Conservation (phyloP, 2,113 vertebrate species). For the Atlantisia rogersi region DNA sequence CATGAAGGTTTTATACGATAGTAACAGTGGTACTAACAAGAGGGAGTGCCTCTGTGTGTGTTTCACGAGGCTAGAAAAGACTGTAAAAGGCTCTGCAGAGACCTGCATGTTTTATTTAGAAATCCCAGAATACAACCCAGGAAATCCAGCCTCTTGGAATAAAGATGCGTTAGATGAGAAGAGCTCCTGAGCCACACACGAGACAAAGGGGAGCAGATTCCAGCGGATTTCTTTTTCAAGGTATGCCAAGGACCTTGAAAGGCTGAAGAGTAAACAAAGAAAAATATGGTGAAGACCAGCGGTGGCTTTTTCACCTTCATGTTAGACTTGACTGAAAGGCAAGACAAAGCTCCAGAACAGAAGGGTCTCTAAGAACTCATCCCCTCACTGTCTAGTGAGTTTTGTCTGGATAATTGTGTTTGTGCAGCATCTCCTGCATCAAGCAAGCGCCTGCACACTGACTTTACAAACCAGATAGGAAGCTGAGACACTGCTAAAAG, state of each 20-base stretch:
- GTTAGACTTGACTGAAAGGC: background rate
- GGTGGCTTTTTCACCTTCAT: background rate
- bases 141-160: constrained; percentile 3
- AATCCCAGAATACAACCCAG: background rate
- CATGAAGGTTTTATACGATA: background rate
- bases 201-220: background rate
- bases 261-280: background rate
- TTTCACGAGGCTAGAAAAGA: background rate
- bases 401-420: background rate
- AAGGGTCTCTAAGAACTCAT: background rate
- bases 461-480: background rate
- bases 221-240: background rate
- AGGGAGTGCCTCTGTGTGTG: background rate
- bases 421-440: background rate
- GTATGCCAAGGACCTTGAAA: background rate
- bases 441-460: rapidly evolving
- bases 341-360: background rate
- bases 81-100: background rate
- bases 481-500: background rate
- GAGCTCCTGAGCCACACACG: background rate
- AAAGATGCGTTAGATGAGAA: background rate
- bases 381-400: too few relatives aligned
- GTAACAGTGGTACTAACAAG: background rate
- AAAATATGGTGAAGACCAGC: background rate
- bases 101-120: background rate